phyloP scores from a whole-genome alignment of 2,888 invertebrate species.

The Steinernema hermaphroditum region DNA sequence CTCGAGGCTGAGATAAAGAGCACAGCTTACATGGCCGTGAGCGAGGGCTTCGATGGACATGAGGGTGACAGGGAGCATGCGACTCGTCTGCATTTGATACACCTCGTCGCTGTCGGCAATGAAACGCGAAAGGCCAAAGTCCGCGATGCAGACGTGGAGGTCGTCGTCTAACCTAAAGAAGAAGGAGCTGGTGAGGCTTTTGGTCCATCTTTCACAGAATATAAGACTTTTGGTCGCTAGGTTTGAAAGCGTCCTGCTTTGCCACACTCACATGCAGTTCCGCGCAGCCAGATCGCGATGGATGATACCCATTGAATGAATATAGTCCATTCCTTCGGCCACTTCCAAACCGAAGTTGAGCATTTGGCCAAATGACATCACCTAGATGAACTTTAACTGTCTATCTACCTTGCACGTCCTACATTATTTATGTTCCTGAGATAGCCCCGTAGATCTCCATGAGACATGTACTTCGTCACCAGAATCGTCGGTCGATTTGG shows the following conservation, averaged over 20 bases:
- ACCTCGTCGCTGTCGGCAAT: constrained; percentile 34
- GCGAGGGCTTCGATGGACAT: not conserved
- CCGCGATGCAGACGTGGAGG: not conserved
- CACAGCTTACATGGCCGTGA: not conserved
- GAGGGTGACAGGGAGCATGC: not conserved
- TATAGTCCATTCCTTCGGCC: constrained; percentile 27
- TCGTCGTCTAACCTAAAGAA: not conserved
- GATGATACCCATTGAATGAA: constrained; percentile 20
- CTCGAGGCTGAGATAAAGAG: too few relatives aligned
- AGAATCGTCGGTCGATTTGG: not conserved
- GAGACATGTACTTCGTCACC: not conserved
- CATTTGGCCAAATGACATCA: not conserved
- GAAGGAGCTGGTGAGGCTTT: not conserved
- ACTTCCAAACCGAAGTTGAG: constrained; percentile 3
- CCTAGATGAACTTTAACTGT: not conserved
- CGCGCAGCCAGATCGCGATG: constrained; percentile 22
- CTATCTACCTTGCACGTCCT: too few relatives aligned
- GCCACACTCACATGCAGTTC: constrained; percentile 6
- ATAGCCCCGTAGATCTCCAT: not conserved
- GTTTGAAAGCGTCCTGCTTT: too few relatives aligned
- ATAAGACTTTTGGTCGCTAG: too few relatives aligned
- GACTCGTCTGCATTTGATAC: constrained; percentile 27
- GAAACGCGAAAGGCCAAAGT: constrained; percentile 28
- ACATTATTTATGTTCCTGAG: not conserved
- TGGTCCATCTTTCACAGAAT: too few relatives aligned